Base-by-base conservation (phyloP, 2,113 vertebrate genomes). In the Misgurnus mizolepis region DNA sequence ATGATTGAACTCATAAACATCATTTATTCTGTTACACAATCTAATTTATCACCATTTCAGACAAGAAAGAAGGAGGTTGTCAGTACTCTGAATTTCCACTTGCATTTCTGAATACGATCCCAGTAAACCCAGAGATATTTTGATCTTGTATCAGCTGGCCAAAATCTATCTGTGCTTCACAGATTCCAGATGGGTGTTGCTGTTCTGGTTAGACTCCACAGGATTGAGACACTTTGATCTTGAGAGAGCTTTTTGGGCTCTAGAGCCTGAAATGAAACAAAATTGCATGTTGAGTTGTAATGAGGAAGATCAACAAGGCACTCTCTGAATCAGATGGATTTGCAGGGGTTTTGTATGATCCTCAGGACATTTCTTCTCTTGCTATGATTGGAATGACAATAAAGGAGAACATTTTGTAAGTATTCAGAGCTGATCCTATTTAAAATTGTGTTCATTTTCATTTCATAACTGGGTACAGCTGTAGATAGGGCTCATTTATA, bases 11-110 rank as follows among this genome's bases (percentile, higher is more conserved):
- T 34, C 22, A 3, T 43, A n/a, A 73, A 45, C 34, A 43, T 39
- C 7, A 17, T 40, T 17, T 79, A 76, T 84, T 85, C 82, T 85
- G 90, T 91, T 89, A 88, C 72, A 78, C 87, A 84, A 83, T 87
- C 89, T 87, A 83, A 92, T 91, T 88, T 87, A 74, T 80, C 50
- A 66, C 81, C 76, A 77, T 86, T 81, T 86, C 81, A 55, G 41
- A 64, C 41, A 64, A 22, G 22, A 49, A 76, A 27, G 40, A 7
- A 47, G 41, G 7, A 75, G n/a, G 47, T 47, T 62, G 62, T 62
- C 58, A 75, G n/a, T 66, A 40, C 56, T 74, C 70, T 10, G 62
- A 73, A 18, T 72, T 78, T 58, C 50, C 83, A 84, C 62, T 12
- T 62, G 58, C 60, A 39, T 76, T n/a, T 76, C 73, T 76, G 14